phyloP scores from a whole-genome alignment of 1,140 invertebrate species.

The Gonioctena quinquepunctata region DNA sequence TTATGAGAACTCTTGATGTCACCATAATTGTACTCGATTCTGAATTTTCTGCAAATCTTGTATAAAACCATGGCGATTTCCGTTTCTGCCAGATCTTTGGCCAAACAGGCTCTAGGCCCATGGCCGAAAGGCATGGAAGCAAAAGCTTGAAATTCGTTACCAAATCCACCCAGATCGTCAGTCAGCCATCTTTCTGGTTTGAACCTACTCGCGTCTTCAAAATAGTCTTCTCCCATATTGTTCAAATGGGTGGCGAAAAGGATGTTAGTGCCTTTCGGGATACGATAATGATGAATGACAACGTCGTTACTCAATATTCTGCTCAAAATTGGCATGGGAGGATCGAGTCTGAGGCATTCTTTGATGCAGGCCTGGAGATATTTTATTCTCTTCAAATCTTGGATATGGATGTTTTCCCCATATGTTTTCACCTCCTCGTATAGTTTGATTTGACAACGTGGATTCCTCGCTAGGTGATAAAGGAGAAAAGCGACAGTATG shows the following conservation, averaged over 20 bases:
- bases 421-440: conserved; percentile 61
- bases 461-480: conserved; percentile 65
- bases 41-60: conserved; percentile 64
- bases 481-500: conserved; percentile 63
- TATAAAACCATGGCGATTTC: conserved; percentile 61
- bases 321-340: conserved; percentile 65
- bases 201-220: conserved; percentile 70
- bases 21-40: conserved; percentile 68
- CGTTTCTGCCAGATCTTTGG: conserved; percentile 63
- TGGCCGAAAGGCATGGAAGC: conserved; percentile 66
- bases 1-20: conserved; percentile 62
- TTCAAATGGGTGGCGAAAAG: conserved; percentile 73
- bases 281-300: conserved; percentile 63
- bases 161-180: conserved; percentile 37
- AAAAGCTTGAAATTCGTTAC: conserved; percentile 47
- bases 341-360: conserved; percentile 67
- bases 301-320: conserved; percentile 69
- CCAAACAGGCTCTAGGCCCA: conserved; percentile 64
- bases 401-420: conserved; percentile 49
- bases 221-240: conserved; percentile 69
- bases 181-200: conserved; percentile 72
- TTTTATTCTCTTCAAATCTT: conserved; percentile 57
- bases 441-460: conserved; percentile 62
- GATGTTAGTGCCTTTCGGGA: conserved; percentile 68
- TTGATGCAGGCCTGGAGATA: conserved; percentile 71